These are phyloP conservation scores for Atopsyche davidsoni DNA, from an alignment of 1,140 invertebrate genomes.

Conservation along the genomic window DNA sequence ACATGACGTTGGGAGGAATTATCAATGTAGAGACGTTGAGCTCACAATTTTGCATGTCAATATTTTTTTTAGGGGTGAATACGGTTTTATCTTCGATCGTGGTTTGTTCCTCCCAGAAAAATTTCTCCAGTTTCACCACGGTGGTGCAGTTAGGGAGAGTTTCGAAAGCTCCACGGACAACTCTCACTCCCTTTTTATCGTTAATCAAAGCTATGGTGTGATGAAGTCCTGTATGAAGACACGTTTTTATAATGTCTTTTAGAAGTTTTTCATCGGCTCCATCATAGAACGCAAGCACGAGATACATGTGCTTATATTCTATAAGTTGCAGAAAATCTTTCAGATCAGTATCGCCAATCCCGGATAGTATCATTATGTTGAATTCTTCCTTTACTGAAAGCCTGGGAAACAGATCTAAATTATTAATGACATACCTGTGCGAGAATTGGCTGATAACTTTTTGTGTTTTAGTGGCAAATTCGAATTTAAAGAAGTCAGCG, in stretches of 20 bases:
- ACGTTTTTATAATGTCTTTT: constrained; percentile 1
- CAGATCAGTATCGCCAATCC: constrained; percentile 2
- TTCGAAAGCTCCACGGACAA: background rate
- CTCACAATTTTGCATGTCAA: constrained; percentile 10
- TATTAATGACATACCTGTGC: constrained; percentile 12
- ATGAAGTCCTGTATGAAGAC: background rate
- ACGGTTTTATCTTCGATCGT: no score
- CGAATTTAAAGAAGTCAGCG: background rate
- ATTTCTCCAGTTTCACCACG: background rate
- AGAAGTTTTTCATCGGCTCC: constrained; percentile 1
- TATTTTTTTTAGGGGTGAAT: background rate
- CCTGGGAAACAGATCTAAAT: constrained; percentile 3
- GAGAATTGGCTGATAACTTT: constrained; percentile 7
- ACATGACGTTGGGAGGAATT: constrained; percentile 16
- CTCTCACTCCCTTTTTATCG: background rate
- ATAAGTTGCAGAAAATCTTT: constrained; percentile 4
- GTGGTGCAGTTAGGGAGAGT: background rate
- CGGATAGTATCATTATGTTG: constrained; percentile 9
- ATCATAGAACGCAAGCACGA: constrained; percentile 12
- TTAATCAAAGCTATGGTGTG: constrained; percentile 5
- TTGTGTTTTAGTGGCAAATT: background rate
- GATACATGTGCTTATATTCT: background rate
- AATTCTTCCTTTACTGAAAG: background rate
- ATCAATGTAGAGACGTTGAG: constrained; percentile 17
- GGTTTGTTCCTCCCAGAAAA: no score